A percentile compares a stretch with the other conserved stretches of the same genome.
Evolutionary conservation across 2,888 invertebrate genomes (phyloP).

Genomic region (Antheraea assamensis): DNA sequence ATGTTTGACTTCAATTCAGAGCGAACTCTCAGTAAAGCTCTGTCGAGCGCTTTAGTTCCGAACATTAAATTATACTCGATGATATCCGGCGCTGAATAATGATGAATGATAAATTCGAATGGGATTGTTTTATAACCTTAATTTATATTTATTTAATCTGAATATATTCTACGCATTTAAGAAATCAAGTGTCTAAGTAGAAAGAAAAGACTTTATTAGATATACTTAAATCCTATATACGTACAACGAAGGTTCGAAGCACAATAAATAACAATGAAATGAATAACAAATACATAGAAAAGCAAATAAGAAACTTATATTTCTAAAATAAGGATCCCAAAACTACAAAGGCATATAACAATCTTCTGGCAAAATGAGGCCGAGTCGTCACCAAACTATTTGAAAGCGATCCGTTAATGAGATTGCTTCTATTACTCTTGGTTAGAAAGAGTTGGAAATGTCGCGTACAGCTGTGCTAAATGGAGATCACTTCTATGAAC

Average conservation of each 20-base stretch:
- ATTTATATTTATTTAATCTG: background rate
- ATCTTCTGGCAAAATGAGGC: background rate
- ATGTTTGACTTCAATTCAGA: slow-evolving; percentile 12
- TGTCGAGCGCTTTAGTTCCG: slow-evolving; percentile 4
- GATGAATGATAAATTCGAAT: background rate
- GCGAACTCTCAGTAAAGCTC: background rate
- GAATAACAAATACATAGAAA: background rate
- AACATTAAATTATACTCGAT: slow-evolving; percentile 8
- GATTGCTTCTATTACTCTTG: background rate
- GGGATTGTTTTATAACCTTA: background rate
- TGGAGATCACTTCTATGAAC: background rate
- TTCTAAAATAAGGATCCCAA: background rate
- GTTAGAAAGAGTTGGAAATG: background rate
- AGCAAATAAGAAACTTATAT: background rate
- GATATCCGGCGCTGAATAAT: slow-evolving; percentile 1
- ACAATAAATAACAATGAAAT: background rate
- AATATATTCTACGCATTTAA: background rate
- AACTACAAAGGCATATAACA: background rate
- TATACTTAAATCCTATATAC: too few species aligned
- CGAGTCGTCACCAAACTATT: too few species aligned
- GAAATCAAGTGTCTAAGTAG: background rate
- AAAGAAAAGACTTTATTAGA: background rate
- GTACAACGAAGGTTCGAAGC: background rate
- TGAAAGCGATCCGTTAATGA: too few species aligned
- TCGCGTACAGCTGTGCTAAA: background rate